Percentiles rank a stretch among this genome's conserved stretches.
Evolutionary conservation across 2,888 invertebrate species (phyloP).

Genomic region (Pachymerium ferrugineum): DNA sequence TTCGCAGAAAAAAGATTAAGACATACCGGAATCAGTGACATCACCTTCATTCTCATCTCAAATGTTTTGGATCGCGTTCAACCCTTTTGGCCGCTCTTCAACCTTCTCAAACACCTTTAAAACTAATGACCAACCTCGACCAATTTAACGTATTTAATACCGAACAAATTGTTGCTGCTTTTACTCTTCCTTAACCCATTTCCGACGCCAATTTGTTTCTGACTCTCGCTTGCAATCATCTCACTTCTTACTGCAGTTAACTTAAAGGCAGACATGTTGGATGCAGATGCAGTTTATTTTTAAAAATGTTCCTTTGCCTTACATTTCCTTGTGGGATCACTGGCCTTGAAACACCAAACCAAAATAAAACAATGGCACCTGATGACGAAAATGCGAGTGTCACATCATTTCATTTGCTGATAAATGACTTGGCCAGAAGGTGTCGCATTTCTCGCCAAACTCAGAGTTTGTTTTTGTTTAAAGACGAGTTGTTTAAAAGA

Average conservation of each 20-base stretch:
- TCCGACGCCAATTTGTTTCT: neutral
- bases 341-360: neutral
- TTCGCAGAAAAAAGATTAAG: no score
- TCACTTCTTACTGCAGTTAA: neutral
- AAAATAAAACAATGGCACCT: constrained; percentile 4
- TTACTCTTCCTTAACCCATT: neutral
- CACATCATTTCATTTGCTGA: neutral
- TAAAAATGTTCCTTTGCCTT: neutral
- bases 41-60: no score
- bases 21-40: no score
- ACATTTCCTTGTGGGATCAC: neutral
- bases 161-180: constrained; percentile 3
- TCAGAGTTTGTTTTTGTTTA: neutral
- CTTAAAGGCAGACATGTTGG: constrained; percentile 13
- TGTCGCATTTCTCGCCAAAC: neutral
- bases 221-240: neutral
- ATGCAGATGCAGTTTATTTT: neutral
- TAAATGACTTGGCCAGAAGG: neutral
- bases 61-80: neutral
- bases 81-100: neutral
- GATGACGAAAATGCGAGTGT: neutral
- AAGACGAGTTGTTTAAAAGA: no score
- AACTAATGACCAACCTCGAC: neutral
- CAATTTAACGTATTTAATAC: neutral
- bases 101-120: neutral